These are phyloP conservation scores for Drymodes brunneopygia DNA, from an alignment of 2,113 vertebrate genomes.

Conservation along the genomic window DNA sequence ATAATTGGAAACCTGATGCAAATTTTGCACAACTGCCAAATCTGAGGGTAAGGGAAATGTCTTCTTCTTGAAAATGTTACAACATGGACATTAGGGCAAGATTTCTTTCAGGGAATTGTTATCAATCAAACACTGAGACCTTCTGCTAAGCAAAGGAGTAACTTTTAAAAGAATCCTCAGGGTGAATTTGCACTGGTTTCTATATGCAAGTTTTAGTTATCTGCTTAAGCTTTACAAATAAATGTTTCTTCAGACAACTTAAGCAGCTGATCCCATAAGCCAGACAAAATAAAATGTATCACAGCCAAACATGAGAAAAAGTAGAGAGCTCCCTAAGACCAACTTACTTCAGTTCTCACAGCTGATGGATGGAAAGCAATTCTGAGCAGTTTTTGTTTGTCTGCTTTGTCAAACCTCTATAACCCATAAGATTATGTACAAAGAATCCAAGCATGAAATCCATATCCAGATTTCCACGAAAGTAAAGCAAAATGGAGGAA, in stretches of 20 bases:
- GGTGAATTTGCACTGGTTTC: not conserved
- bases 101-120: not conserved
- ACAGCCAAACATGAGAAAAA: not conserved
- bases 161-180: not conserved
- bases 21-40: not conserved
- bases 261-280: not conserved
- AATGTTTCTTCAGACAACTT: not conserved
- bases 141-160: not conserved
- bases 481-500: not conserved
- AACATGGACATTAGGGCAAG: not conserved
- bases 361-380: not conserved
- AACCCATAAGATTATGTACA: not conserved
- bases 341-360: not conserved
- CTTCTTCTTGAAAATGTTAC: not conserved
- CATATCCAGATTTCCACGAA: not conserved
- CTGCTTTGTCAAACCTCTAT: not conserved
- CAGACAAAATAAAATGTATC: not conserved
- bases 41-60: not conserved
- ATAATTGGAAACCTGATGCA: not conserved
- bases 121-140: not conserved
- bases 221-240: not conserved
- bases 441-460: not conserved
- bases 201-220: not conserved
- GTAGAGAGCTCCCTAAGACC: not conserved
- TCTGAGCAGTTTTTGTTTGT: not conserved